These are phyloP conservation scores for Pongo pygmaeus DNA, from an alignment of 2,113 vertebrate species.

Conservation along the genomic window DNA sequence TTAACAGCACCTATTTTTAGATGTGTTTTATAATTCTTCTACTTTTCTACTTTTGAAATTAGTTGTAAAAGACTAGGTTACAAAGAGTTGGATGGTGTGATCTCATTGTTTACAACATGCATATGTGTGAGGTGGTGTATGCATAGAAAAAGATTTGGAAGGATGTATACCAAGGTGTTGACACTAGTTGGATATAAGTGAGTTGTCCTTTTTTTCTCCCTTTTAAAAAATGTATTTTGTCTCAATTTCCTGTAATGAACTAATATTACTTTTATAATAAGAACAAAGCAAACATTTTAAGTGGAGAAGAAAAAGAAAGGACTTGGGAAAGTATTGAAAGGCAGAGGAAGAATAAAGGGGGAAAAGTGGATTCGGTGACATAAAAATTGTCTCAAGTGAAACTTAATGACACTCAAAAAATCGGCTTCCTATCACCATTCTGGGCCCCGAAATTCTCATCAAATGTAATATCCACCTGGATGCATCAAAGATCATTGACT, in stretches of 20 bases:
- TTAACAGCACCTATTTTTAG: not conserved
- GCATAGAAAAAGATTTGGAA: not conserved
- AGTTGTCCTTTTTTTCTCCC: not conserved
- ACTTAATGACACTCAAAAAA: not conserved
- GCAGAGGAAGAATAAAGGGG: not conserved
- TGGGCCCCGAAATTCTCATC: not conserved
- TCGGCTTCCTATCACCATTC: not conserved
- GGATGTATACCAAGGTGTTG: not conserved
- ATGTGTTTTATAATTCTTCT: not conserved
- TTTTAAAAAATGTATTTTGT: not conserved
- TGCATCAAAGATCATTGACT: not conserved
- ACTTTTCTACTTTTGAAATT: constrained; percentile 4
- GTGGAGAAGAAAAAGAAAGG: not conserved
- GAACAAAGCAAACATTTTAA: not conserved
- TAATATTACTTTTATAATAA: constrained; percentile 4
- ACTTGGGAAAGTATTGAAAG: not conserved
- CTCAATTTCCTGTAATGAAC: constrained; percentile 7
- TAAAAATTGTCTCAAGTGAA: not conserved
- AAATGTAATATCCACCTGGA: not conserved
- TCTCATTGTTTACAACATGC: not conserved
- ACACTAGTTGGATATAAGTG: not conserved
- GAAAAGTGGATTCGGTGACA: not conserved
- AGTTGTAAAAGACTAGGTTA: not conserved
- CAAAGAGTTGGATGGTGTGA: not conserved
- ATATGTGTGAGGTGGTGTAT: not conserved